These are phyloP conservation scores for Ectropis crepuscularia DNA, from an alignment of 2,888 invertebrate species.

Conservation along the genomic window DNA sequence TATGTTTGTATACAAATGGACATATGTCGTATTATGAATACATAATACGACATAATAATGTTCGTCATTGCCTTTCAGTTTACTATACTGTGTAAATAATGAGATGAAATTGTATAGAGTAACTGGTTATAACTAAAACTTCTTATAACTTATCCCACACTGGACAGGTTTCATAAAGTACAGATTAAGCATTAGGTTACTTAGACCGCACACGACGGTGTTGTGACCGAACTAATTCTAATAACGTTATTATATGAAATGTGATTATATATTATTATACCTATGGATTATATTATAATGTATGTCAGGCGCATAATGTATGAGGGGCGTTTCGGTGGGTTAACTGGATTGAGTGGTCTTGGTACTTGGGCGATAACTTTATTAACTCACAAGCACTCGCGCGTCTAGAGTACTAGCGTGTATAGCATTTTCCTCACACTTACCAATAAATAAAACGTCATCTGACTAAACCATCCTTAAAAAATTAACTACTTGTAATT, in stretches of 20 bases:
- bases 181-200: slow-evolving; percentile 26
- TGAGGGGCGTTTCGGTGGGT: slow-evolving; percentile 67
- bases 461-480: no score
- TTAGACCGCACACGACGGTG: slow-evolving; percentile 76
- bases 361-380: slow-evolving; percentile 49
- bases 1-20: no score
- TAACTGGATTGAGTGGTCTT: slow-evolving; percentile 46
- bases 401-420: no score
- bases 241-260: slow-evolving; percentile 83
- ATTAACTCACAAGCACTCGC: background rate
- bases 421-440: no score
- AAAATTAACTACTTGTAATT: no score
- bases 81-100: no score
- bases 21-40: no score
- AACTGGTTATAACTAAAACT: background rate
- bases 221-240: slow-evolving; percentile 78
- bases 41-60: no score
- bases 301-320: slow-evolving; percentile 80
- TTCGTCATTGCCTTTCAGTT: no score
- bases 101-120: background rate
- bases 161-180: slow-evolving; percentile 19
- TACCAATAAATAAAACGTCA: no score
- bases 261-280: slow-evolving; percentile 74
- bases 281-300: slow-evolving; percentile 76
- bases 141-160: slow-evolving; percentile 33